Evolutionary conservation across 1,140 invertebrate species (phyloP), one percentile per base, ranked within the genome.

Genomic region (Drosophila repleta): DNA sequence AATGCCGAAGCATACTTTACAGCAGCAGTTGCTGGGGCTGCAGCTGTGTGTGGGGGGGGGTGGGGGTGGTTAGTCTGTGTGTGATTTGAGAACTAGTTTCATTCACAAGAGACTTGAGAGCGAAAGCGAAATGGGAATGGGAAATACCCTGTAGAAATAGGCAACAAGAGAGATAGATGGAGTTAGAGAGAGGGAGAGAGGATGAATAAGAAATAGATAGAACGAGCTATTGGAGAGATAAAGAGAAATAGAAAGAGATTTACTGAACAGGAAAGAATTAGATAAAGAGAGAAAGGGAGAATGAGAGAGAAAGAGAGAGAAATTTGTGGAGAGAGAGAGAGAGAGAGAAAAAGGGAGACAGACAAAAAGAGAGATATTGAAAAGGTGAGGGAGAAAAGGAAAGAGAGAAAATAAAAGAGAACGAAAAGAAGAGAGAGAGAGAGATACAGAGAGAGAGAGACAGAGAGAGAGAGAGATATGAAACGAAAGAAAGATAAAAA

Each of bases 61-160:
- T 11, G 45, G 35, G 18, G 18, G 51, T 15, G 8, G 35, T 32
- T n/a, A n/a, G 35, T 32, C 13, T 53, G 35, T 55, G 26, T 15
- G 37, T 56, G 41, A 37, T 18, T 10, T 26, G 21, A 15, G 32
- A 43, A 43, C n/a, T 51, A 26, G 53, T 67, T 55, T 46, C 18
- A 46, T 43, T 17, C 39, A 17, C 7, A 35, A 24, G 11, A 13
- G 21, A 46, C 18, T 46, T 46, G 1, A 4, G 24, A 52, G 26
- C 5, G 1, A 4, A 3, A 43, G 39, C 13, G 6, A 7, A 43
- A 17, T 2, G 3, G 13, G 15, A 6, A 17, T 5, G 7, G 5
- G 10, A 7, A 39, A 43, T 43, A 43, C 39, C 39, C 39, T 43
- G 39, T 15, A 43, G 2, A 43, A 11, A 17, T 0, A 17, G 7